Conservation (phyloP, 2,797 vertebrate genomes). For the Neomorphus geoffroyi region DNA sequence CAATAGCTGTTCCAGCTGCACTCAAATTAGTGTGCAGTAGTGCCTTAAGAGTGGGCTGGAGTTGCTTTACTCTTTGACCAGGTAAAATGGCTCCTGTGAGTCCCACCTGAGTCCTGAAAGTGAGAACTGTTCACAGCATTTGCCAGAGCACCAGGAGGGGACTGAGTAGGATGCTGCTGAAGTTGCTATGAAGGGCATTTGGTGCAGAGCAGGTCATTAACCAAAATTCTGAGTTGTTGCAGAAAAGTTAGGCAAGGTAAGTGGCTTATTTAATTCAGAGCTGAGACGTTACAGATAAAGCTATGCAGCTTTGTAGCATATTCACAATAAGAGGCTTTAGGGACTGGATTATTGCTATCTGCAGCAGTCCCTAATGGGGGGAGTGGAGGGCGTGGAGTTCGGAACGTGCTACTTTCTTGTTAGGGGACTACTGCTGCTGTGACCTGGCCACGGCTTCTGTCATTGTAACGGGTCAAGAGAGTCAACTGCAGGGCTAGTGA, state of each 20-base stretch:
- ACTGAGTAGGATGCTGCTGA: not conserved
- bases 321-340: not conserved
- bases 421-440: not conserved
- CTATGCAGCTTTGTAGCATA: not conserved
- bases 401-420: not conserved
- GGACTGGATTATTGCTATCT: not conserved
- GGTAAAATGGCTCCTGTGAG: not conserved
- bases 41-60: not conserved
- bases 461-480: not conserved
- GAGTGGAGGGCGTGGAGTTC: not conserved
- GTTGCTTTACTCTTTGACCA: not conserved
- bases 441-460: not conserved
- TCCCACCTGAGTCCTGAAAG: not conserved
- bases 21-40: not conserved
- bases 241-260: constrained; percentile 5
- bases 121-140: not conserved
- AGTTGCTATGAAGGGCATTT: not conserved
- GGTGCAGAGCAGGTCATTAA: not conserved
- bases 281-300: not conserved
- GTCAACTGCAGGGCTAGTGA: not conserved
- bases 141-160: not conserved
- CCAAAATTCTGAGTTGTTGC: not conserved
- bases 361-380: not conserved
- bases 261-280: constrained; percentile 18
- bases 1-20: not conserved